Evolutionary conservation across 2,888 invertebrate genomes (phyloP).

Genomic region (Ferrisia virgata): DNA sequence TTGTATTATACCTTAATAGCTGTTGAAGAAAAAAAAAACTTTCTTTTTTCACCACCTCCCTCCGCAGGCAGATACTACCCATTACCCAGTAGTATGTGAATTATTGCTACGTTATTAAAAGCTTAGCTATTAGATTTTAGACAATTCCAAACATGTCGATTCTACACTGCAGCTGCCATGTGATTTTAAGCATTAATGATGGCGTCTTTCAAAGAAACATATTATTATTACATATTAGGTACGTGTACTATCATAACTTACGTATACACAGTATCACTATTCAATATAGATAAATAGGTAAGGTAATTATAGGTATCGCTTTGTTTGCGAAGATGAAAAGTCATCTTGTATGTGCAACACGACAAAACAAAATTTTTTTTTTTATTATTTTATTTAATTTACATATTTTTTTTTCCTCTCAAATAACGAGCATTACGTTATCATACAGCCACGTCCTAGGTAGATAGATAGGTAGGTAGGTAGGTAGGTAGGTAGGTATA

Average conservation of each 20-base stretch:
- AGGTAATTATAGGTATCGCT: background rate
- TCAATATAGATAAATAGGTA: too few species aligned
- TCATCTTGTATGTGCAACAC: background rate
- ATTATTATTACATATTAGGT: too few species aligned
- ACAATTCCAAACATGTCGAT: background rate
- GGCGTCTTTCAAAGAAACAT: background rate
- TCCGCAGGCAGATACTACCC: too few species aligned
- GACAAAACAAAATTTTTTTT: background rate
- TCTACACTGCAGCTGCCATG: background rate
- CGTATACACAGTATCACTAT: background rate
- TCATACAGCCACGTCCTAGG: too few species aligned
- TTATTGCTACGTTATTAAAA: conserved; percentile 30
- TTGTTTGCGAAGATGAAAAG: background rate
- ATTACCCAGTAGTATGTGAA: too few species aligned
- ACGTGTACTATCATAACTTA: too few species aligned
- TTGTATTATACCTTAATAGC: conserved; percentile 21
- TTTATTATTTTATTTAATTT: too few species aligned
- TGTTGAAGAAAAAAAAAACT: background rate
- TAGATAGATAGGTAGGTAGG: too few species aligned
- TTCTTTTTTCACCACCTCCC: background rate
- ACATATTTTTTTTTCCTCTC: too few species aligned
- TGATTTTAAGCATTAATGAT: too few species aligned
- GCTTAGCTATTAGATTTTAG: conserved; percentile 14
- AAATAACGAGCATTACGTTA: background rate
- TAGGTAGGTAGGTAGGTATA: too few species aligned